Conservation (phyloP, 2,888 invertebrate species). For the Embidobia sp. region DNA sequence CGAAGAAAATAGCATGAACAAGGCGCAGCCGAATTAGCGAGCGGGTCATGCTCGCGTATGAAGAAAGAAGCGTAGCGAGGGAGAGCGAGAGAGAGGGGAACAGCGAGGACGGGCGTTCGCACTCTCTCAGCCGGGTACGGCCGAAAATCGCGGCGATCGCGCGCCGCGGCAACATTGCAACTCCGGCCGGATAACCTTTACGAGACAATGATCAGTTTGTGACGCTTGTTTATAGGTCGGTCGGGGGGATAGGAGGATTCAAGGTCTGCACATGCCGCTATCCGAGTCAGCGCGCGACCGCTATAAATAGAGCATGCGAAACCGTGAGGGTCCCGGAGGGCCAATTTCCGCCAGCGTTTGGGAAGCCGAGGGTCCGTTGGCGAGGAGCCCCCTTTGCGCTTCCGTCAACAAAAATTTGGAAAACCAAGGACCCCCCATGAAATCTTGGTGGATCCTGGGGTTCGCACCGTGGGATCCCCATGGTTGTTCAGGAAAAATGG, state of each 20-base stretch:
- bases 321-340: constrained; percentile 1
- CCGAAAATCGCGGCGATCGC: constrained; percentile 39
- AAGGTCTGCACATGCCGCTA: constrained; percentile 48
- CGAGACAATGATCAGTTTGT: constrained; percentile 42
- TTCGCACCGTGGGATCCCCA: too few species aligned
- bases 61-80: constrained; percentile 46
- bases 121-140: constrained; percentile 61
- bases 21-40: constrained; percentile 48
- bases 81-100: constrained; percentile 31
- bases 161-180: constrained; percentile 52
- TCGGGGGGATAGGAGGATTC: constrained; percentile 44
- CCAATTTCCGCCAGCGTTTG: too few species aligned
- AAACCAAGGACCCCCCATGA: too few species aligned
- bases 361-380: too few species aligned
- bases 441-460: too few species aligned
- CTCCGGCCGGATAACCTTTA: constrained; percentile 39
- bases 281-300: constrained; percentile 16
- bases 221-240: constrained; percentile 55
- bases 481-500: too few species aligned
- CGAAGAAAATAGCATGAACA: constrained; percentile 40
- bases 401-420: too few species aligned
- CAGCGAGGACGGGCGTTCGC: constrained; percentile 23
- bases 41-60: constrained; percentile 30
- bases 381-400: too few species aligned
- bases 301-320: constrained; percentile 45